Conservation (phyloP, 1,140 invertebrate species). For the Nasonia vitripennis region DNA sequence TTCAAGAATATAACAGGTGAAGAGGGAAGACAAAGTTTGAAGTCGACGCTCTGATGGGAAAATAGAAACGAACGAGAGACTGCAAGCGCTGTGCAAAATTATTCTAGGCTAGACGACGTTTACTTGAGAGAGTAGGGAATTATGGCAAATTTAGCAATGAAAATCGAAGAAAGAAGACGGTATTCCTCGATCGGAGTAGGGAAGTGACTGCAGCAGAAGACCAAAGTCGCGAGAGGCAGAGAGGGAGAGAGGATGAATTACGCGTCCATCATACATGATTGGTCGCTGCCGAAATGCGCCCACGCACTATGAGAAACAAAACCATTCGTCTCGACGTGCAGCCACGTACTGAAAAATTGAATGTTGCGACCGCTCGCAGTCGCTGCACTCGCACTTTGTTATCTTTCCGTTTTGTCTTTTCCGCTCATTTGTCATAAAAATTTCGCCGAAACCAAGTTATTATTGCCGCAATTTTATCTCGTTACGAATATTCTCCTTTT, state of each 20-base stretch:
- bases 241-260: conserved; percentile 55
- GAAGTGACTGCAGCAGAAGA: no score
- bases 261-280: conserved; percentile 62
- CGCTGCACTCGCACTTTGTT: conserved; percentile 2
- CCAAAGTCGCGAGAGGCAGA: background rate
- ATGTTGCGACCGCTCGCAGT: background rate
- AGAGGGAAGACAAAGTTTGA: conserved; percentile 36
- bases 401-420: conserved; percentile 15
- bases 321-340: conserved; percentile 28
- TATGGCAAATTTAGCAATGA: conserved; percentile 70
- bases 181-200: background rate
- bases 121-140: conserved; percentile 65
- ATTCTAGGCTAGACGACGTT: conserved; percentile 34
- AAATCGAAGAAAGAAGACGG: background rate
- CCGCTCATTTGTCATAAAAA: conserved; percentile 17
- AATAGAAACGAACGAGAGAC: conserved; percentile 5
- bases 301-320: conserved; percentile 54
- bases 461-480: background rate
- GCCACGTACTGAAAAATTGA: conserved; percentile 37
- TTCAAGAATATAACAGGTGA: conserved; percentile 42
- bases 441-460: background rate
- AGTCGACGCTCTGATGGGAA: background rate
- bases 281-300: conserved; percentile 57
- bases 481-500: background rate
- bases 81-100: conserved; percentile 19